Evolutionary conservation across 2,888 invertebrate genomes (phyloP).

Genomic region (Hyalella azteca): DNA sequence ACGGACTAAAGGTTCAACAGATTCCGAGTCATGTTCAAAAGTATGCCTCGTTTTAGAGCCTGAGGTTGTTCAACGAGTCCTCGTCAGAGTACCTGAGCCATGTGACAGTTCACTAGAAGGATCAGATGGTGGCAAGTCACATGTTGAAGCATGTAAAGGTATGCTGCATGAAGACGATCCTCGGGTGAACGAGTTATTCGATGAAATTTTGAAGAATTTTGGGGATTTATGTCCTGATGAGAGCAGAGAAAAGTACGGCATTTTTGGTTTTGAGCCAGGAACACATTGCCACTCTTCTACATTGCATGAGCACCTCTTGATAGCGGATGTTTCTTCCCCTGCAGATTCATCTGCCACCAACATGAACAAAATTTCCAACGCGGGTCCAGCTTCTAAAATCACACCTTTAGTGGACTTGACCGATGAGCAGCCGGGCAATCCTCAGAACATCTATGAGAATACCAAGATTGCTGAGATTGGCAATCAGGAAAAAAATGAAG

Average conservation of each 20-base stretch:
- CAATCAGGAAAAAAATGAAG: too few species aligned
- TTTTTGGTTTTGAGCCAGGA: too few species aligned
- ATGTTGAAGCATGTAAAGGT: neutral
- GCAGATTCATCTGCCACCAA: neutral
- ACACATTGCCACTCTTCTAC: too few species aligned
- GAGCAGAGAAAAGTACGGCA: neutral
- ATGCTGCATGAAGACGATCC: neutral
- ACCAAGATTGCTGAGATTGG: too few species aligned
- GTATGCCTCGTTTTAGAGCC: slow-evolving; percentile 31
- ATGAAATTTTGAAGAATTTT: neutral
- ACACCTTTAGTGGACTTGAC: too few species aligned
- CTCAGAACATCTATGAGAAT: too few species aligned
- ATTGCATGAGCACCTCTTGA: too few species aligned
- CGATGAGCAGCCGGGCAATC: too few species aligned
- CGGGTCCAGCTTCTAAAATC: too few species aligned
- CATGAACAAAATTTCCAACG: too few species aligned
- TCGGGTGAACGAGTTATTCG: slow-evolving; percentile 5
- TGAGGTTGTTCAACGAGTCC: slow-evolving; percentile 25
- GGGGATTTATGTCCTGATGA: neutral
- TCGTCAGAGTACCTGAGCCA: neutral
- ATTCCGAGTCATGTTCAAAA: neutral
- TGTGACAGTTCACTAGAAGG: neutral
- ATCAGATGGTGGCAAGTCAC: neutral
- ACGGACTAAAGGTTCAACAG: neutral
- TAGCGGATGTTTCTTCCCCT: neutral